Base-by-base conservation (phyloP, 2,113 vertebrate genomes). In the Anser brachyrhynchus region DNA sequence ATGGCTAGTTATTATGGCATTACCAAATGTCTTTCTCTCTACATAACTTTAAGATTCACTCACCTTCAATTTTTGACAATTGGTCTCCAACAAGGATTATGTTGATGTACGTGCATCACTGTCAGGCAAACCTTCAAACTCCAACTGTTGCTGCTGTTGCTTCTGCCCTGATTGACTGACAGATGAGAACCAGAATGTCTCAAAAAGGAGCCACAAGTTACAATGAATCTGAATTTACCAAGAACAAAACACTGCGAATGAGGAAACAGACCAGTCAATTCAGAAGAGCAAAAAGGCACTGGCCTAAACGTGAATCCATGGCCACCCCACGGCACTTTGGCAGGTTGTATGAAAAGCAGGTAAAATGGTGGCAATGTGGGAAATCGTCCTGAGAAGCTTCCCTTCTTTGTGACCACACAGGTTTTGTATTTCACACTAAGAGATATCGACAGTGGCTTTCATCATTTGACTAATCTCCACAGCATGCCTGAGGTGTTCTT, bases 281-380 rank as follows among this genome's bases (percentile, higher is more conserved):
- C 52, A 78, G 76, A 96, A 84, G 90, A 91, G n/a, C 41, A 23
- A 77, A 66, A 76, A 67, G 71, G 31, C 18, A 7, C 62, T 89
- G 83, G 22, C 73, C 49, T 92, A 87, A 87, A 79, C 19, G 17
- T 33, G 57, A 78, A 66, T 78, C 58, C 87, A 21, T 84, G 74
- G 59, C 44, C 22, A 69, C 13, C 20, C 22, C 51, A 59, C 62
- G 76, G 51, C 81, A 92, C 58, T 84, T 75, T 89, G 59, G 49
- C 91, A 83, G 77, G 89, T 87, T 96, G 74, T 82, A 6, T 75
- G 31, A 87, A 73, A 31, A 92, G 69, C 84, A 93, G 95, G 92
- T 94, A 93, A 92, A 92, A 96, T 41, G 54, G 62, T 92, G 73
- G 37, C 62, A 84, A 9, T 65, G 70, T 91, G 83, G 59, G 80